Conservation (phyloP, 2,888 invertebrate species). For the Oxyscelio sp. region DNA sequence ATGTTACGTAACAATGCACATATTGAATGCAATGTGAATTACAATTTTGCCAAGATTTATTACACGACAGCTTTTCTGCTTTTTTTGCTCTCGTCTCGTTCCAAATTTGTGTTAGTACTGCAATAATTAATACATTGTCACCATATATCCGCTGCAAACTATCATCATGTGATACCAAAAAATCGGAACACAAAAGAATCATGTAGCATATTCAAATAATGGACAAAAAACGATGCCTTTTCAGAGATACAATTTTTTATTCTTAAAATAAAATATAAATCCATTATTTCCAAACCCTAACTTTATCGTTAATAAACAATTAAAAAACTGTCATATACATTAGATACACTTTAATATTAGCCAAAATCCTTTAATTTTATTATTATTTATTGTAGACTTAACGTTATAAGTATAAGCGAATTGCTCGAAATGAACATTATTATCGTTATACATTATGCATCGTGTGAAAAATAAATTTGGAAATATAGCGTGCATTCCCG, state of each 20-base stretch:
- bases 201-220: no score
- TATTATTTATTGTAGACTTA: conserved; percentile 59
- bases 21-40: conserved; percentile 31
- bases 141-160: conserved; percentile 47
- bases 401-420: conserved; percentile 53
- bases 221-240: no score
- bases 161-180: no score
- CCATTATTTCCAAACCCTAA: no score
- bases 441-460: conserved; percentile 63
- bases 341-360: conserved; percentile 54
- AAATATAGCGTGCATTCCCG: conserved; percentile 29
- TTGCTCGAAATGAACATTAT: conserved; percentile 48
- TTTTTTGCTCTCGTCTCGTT: background rate
- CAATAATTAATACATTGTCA: background rate
- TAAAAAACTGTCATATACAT: no score
- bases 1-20: conserved; percentile 34
- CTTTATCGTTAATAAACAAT: no score
- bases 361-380: conserved; percentile 50
- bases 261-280: no score
- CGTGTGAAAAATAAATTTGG: conserved; percentile 81
- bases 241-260: no score
- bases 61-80: background rate
- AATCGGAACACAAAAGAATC: no score
- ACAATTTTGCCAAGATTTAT: conserved; percentile 48
- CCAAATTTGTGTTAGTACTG: background rate